A percentile compares a stretch with the other conserved stretches of the same genome.
Conservation (phyloP, 2,797 vertebrate species). For the Sebastes goodei region DNA sequence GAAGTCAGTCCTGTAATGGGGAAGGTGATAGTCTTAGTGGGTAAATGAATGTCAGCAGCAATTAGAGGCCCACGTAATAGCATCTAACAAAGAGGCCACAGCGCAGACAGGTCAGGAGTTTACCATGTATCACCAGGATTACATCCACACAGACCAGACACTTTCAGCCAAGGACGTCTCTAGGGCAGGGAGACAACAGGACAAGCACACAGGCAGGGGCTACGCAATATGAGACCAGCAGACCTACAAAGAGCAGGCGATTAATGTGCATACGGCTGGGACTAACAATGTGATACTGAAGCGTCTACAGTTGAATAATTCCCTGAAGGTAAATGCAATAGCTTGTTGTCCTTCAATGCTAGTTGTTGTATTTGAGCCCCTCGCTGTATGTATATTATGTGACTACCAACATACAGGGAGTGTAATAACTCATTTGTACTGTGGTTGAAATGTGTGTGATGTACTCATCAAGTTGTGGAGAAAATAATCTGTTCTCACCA, state of each 20-base stretch:
- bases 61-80: constrained; percentile 81
- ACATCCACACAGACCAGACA: constrained; percentile 66
- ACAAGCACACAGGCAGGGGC: constrained; percentile 35
- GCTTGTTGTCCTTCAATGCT: constrained; percentile 32
- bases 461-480: not conserved
- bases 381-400: not conserved
- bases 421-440: not conserved
- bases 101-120: constrained; percentile 74
- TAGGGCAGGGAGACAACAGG: constrained; percentile 69
- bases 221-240: constrained; percentile 27
- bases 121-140: constrained; percentile 81
- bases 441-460: not conserved
- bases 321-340: constrained; percentile 28
- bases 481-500: not conserved
- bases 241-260: constrained; percentile 26
- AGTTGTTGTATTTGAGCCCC: constrained; percentile 17
- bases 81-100: constrained; percentile 67
- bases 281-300: constrained; percentile 34
- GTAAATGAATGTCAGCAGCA: constrained; percentile 84
- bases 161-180: constrained; percentile 80
- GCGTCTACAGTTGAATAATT: constrained; percentile 4
- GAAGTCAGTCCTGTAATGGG: constrained; percentile 66
- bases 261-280: constrained; percentile 45
- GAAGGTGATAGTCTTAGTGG: constrained; percentile 79
- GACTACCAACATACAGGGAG: not conserved